These are phyloP conservation scores for Megaceryle torquata DNA, from an alignment of 2,113 vertebrate species.

Conservation along the genomic window DNA sequence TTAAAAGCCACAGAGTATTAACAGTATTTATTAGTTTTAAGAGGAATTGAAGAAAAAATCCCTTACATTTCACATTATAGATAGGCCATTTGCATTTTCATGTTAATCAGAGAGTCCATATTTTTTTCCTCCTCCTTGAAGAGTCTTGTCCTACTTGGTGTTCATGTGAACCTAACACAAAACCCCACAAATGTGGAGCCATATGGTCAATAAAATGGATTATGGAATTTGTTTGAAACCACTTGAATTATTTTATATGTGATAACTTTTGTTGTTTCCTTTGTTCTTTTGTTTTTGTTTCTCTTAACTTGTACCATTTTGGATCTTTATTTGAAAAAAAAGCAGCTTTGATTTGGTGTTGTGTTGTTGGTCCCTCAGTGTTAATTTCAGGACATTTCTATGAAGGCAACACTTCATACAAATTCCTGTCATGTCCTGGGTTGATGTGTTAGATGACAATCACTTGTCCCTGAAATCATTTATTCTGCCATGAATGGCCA, in stretches of 20 bases:
- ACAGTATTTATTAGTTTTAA: background rate
- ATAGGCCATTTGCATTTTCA: background rate
- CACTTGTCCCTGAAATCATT: background rate
- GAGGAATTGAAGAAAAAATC: background rate
- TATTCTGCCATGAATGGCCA: background rate
- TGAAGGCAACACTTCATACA: background rate
- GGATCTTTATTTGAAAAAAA: background rate
- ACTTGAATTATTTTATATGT: background rate
- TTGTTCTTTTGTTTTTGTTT: fast-evolving
- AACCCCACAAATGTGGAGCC: background rate
- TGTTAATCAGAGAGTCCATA: background rate
- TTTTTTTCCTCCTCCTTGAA: background rate
- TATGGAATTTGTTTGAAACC: background rate
- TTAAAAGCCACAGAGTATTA: background rate
- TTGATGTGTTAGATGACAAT: background rate
- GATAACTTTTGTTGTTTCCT: background rate
- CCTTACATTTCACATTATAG: background rate
- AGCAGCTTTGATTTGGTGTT: background rate
- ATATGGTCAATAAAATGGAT: background rate
- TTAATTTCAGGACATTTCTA: background rate
- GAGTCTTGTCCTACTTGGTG: background rate
- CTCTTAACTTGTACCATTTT: background rate
- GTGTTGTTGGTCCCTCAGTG: background rate
- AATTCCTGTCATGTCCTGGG: background rate
- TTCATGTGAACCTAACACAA: background rate